A percentile compares a stretch with the other conserved stretches of the same genome.
Evolutionary conservation across 2,113 vertebrate genomes (phyloP).

Genomic region (Callorhinus ursinus): DNA sequence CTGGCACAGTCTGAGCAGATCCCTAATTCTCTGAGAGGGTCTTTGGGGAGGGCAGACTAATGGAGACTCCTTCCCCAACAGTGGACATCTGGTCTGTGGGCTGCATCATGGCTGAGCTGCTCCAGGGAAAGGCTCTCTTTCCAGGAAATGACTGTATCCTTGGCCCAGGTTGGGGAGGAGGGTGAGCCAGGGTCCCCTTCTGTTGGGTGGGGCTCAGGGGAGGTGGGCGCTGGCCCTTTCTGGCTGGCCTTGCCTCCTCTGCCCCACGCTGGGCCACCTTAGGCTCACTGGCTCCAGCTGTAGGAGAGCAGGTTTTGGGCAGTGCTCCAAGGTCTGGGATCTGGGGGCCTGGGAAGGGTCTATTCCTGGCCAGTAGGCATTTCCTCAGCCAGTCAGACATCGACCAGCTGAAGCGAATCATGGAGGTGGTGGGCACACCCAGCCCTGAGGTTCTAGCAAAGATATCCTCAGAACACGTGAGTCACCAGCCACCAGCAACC

Average conservation of each 20-base stretch:
- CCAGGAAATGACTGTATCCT: constrained; percentile 99
- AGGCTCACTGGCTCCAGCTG: not conserved
- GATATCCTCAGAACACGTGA: constrained; percentile 97
- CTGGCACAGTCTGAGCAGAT: not conserved
- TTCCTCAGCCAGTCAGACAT: constrained; percentile 93
- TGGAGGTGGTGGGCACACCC: constrained; percentile 98
- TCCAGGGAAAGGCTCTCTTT: constrained; percentile 97
- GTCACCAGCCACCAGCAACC: constrained; percentile 47
- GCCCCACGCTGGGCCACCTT: not conserved
- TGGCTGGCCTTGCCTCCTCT: not conserved
- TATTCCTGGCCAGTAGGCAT: not conserved
- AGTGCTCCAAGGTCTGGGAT: not conserved
- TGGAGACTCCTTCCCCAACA: constrained; percentile 73
- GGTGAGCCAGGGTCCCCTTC: no score
- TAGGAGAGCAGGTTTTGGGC: not conserved
- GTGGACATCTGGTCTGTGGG: constrained; percentile 99
- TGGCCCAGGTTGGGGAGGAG: constrained; percentile 56
- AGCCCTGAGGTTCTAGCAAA: constrained; percentile 96
- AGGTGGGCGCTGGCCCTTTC: not conserved
- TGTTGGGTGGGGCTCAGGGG: not conserved
- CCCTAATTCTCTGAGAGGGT: not conserved
- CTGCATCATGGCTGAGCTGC: constrained; percentile 98
- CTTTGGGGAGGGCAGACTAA: not conserved
- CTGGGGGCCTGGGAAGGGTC: not conserved
- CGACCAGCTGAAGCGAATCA: constrained; percentile 97